Evolutionary conservation across 2,797 vertebrate species (phyloP).

Genomic region (Phrynocephalus guinanensis): DNA sequence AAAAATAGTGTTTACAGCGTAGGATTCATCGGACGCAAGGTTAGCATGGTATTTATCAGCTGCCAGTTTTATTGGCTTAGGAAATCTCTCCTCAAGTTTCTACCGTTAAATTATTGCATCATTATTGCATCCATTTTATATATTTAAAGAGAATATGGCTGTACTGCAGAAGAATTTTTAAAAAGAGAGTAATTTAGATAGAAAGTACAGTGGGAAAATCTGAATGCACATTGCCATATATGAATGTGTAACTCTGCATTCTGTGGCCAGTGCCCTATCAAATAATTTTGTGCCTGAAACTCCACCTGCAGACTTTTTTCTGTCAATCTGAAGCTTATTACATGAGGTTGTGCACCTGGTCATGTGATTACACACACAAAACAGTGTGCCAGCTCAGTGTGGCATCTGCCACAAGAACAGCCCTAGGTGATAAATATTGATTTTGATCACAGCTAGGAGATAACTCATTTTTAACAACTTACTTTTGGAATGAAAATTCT

Average conservation of each 20-base stretch:
- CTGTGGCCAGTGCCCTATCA: not conserved
- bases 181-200: not conserved
- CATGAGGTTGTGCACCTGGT: too few species aligned
- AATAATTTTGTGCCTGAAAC: too few species aligned
- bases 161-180: not conserved
- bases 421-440: too few species aligned
- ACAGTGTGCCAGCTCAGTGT: too few species aligned
- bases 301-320: too few species aligned
- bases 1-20: not conserved
- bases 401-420: too few species aligned
- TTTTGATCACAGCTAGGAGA: too few species aligned
- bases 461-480: too few species aligned
- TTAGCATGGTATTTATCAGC: not conserved
- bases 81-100: not conserved
- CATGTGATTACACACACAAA: too few species aligned
- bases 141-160: not conserved
- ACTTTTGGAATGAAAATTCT: too few species aligned
- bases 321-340: too few species aligned
- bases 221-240: not conserved
- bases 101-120: not conserved
- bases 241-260: not conserved
- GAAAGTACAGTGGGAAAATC: not conserved
- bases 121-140: not conserved
- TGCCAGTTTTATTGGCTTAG: not conserved
- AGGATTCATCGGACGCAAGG: slow-evolving; percentile 21